Evolutionary conservation across 1,140 invertebrate species (phyloP).

Genomic region (Cecropterus lyciades): DNA sequence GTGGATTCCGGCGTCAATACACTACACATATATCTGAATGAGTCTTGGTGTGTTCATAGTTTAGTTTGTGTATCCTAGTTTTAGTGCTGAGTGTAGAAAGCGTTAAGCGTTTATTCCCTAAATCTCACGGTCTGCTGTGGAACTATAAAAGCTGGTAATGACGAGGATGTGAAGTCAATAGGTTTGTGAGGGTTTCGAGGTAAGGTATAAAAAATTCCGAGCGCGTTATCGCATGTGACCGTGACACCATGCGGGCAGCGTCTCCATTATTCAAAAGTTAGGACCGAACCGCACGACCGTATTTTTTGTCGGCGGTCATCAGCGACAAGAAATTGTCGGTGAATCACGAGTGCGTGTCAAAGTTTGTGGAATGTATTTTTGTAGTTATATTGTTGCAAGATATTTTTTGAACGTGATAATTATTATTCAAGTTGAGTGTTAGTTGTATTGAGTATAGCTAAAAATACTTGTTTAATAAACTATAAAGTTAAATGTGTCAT

Average conservation of each 20-base stretch:
- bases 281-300: conserved; percentile 12
- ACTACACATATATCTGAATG: too few species aligned
- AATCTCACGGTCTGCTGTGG: too few species aligned
- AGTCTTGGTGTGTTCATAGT: too few species aligned
- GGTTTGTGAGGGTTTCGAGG: conserved; percentile 19
- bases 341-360: conserved; percentile 3
- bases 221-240: conserved; percentile 50
- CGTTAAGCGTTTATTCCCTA: too few species aligned
- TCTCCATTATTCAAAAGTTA: conserved; percentile 47
- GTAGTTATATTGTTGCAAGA: background rate
- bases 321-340: background rate
- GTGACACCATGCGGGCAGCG: conserved; percentile 50
- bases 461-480: too few species aligned
- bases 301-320: conserved; percentile 5
- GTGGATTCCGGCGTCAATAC: too few species aligned
- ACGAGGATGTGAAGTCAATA: background rate
- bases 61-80: too few species aligned
- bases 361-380: background rate
- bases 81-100: too few species aligned
- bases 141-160: too few species aligned
- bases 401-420: background rate
- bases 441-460: too few species aligned
- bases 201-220: conserved; percentile 42
- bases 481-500: too few species aligned
- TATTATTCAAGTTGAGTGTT: too few species aligned